Evolutionary conservation across 2,888 invertebrate genomes (phyloP), one percentile per base, ranked within the genome.

Genomic region (Netelia melanura): DNA sequence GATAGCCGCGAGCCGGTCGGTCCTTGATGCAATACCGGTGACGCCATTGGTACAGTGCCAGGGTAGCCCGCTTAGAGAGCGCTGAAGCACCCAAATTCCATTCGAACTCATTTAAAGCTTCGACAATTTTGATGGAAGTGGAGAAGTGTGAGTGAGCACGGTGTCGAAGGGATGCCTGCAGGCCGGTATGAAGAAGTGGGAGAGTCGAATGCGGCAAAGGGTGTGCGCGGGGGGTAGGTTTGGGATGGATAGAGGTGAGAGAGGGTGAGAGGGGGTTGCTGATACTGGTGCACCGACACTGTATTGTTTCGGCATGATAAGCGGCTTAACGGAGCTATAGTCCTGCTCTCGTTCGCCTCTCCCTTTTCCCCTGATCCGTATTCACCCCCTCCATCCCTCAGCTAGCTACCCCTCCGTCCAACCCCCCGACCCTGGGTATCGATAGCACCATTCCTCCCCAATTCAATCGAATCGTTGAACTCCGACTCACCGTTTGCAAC

Each of bases 261-360:
- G 68, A 43, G 75, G 82, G 87, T 87, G 90, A 90, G 90, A 89
- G 90, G 89, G 90, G 90, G 85, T 76, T 65, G 92, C 91, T 92
- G 93, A 93, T 93, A 93, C 93, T 93, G 93, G 92, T 93, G 92
- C 93, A 93, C 93, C 93, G 90, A 93, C 92, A 93, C 92, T 93
- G 92, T 93, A 93, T 93, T 93, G 93, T 93, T 93, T 93, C 93
- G 93, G 93, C 92, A 93, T 93, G 93, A 93, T 93, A 93, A 93
- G 93, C 93, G 92, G 93, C 93, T 93, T 93, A 93, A 93, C 93
- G 91, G 91, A 92, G 92, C 92, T 93, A 92, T 83, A 83, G 86
- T 77, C 83, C 81, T 81, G 78, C 68, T 81, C 81, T 68, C 90
- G 88, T 89, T 91, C 89, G 86, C 89, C 89, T 89, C 89, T 87